Percentiles rank a stretch among this genome's conserved stretches.
phyloP scores from a whole-genome alignment of 2,888 invertebrate species.

The Drosophila infuscata region DNA sequence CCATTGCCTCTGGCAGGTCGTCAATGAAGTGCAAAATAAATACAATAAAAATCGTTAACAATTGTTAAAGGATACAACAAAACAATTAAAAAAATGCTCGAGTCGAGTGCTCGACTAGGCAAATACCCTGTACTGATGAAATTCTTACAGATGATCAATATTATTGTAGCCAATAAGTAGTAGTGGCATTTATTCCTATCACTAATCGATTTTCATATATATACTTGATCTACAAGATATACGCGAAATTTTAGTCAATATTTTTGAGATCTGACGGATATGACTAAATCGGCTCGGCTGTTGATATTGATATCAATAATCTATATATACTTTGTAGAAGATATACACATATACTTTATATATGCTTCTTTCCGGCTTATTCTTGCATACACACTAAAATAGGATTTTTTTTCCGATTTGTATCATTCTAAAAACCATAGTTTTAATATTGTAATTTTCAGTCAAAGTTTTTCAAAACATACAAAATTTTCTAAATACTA shows the following conservation, averaged over 20 bases:
- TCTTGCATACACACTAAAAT: not conserved
- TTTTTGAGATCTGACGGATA: not conserved
- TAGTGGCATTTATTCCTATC: not conserved
- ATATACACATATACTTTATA: too few relatives aligned
- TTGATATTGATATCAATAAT: not conserved
- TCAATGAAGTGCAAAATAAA: conserved; percentile 66
- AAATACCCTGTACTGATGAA: not conserved
- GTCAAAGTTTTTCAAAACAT: too few relatives aligned
- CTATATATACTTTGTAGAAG: not conserved
- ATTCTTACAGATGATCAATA: not conserved
- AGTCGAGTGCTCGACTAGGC: not conserved
- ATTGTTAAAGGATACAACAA: conserved; percentile 18
- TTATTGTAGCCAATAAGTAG: not conserved
- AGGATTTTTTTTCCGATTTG: not conserved
- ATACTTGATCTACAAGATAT: not conserved
- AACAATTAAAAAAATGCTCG: not conserved
- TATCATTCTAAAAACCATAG: too few relatives aligned
- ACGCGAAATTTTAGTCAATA: not conserved
- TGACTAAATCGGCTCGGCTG: not conserved
- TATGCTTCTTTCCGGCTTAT: too few relatives aligned
- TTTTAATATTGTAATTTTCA: too few relatives aligned
- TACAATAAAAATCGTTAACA: conserved; percentile 61
- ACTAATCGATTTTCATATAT: not conserved
- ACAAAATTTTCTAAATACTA: too few relatives aligned
- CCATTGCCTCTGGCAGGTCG: conserved; percentile 29